Evolutionary conservation across 2,888 invertebrate species (phyloP).

Genomic region (Limnephilus lunatus): DNA sequence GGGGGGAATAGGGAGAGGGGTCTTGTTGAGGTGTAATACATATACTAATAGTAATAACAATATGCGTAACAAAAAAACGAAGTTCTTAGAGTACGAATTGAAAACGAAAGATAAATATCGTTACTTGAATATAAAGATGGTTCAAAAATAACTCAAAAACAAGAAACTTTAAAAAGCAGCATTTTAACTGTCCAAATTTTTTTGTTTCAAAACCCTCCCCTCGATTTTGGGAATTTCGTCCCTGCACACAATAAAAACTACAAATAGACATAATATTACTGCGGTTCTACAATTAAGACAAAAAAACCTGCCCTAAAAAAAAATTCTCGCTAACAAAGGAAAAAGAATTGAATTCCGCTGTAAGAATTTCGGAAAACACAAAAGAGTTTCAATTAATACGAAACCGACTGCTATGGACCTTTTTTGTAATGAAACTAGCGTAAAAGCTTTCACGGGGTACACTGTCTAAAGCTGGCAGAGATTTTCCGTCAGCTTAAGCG

Average conservation of each 20-base stretch:
- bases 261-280: not conserved
- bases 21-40: too few species aligned
- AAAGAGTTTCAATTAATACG: conserved; percentile 32
- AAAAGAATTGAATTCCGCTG: not conserved
- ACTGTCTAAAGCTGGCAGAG: conserved; percentile 16
- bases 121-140: not conserved
- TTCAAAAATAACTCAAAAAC: not conserved
- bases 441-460: conserved; percentile 32
- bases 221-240: not conserved
- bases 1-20: too few species aligned
- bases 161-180: not conserved
- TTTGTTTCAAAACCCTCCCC: not conserved
- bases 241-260: not conserved
- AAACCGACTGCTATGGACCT: not conserved
- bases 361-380: not conserved
- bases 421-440: not conserved
- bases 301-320: not conserved
- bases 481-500: conserved; percentile 22
- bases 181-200: not conserved
- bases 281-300: not conserved
- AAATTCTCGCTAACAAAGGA: not conserved
- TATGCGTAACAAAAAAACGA: too few species aligned
- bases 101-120: too few species aligned
- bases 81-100: not conserved
- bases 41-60: too few species aligned